Base-by-base conservation (phyloP, 2,797 vertebrate species). In the Propithecus perrieri region DNA sequence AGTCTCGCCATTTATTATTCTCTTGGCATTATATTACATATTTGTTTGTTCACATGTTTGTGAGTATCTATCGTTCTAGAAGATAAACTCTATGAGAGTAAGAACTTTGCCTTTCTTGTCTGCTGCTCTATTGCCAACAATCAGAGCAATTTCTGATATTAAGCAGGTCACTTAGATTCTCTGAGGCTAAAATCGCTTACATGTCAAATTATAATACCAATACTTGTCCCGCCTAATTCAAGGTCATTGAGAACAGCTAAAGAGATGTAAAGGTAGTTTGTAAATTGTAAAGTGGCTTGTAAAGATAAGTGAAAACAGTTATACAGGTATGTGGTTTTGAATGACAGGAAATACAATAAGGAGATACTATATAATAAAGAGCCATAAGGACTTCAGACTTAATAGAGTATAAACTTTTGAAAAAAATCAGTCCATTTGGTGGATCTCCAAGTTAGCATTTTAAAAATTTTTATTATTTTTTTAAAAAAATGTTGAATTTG, bases 161-260 rank as follows among this genome's bases (percentile, higher is more conserved):
- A 89, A 92, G 17, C 57, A 94, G 76, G 33, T 69, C 61, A 43
- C n/a, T 92, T 78, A 81, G 59, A 69, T 74, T 88, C 24, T 61
- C 10, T 55, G 35, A 91, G 57, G 43, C 24, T 81, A 72, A 94
- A 61, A 18, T 78, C 55, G 24, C 41, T 95, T 26, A 14, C 75
- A 15, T 76, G 22, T 85, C 88, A 95, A 53, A 78, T 61, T 80
- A 83, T 69, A 55, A 83, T 55, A 33, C 5, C n/a, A 91, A 41
- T 79, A 76, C 63, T 93, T 96, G 46, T 94, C 80, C 59, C 93
- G 38, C 17, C 17, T 92, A 26, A 61, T 6, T 91, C 84, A 90
- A 92, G 75, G 48, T 91, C 59, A 84, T 28, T 85, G 43, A 93
- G 30, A 89, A 87, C 33, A 89, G 78, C 46, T 84, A 55, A 93